phyloP scores from a whole-genome alignment of 1,140 invertebrate genomes.

The Musca vetustissima region DNA sequence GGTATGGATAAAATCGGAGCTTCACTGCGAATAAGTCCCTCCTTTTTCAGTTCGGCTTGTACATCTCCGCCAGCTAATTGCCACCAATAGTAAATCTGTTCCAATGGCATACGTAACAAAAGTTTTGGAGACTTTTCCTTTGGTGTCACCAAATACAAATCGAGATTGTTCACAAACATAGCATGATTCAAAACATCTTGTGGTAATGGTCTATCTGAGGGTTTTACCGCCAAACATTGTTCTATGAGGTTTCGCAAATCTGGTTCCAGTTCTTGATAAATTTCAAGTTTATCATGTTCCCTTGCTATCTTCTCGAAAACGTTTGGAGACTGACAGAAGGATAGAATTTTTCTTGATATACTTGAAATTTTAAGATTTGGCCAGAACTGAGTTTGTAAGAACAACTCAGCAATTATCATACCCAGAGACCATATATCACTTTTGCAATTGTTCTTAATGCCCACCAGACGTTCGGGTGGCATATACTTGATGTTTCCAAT shows the following conservation, averaged over 20 bases:
- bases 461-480: slow-evolving; percentile 81
- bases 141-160: slow-evolving; percentile 35
- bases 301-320: slow-evolving; percentile 75
- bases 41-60: slow-evolving; percentile 84
- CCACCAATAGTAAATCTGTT: slow-evolving; percentile 93
- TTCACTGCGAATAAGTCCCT: slow-evolving; percentile 82
- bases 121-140: slow-evolving; percentile 29
- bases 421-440: slow-evolving; percentile 91
- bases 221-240: slow-evolving; percentile 68
- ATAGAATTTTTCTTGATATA: slow-evolving; percentile 73
- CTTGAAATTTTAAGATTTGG: slow-evolving; percentile 70
- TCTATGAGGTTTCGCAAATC: slow-evolving; percentile 68
- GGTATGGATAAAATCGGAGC: slow-evolving; percentile 78
- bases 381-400: slow-evolving; percentile 70
- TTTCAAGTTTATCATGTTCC: slow-evolving; percentile 71
- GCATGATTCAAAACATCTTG: slow-evolving; percentile 61
- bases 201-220: slow-evolving; percentile 65
- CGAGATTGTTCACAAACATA: slow-evolving; percentile 56
- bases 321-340: slow-evolving; percentile 65
- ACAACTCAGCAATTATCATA: slow-evolving; percentile 79
- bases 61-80: slow-evolving; percentile 93
- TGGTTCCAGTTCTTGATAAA: slow-evolving; percentile 56
- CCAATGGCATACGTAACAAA: slow-evolving; percentile 58
- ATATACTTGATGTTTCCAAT: slow-evolving; percentile 82
- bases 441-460: slow-evolving; percentile 65